Evolutionary conservation across 2,113 vertebrate species (phyloP), one percentile per base, ranked within the genome.

Genomic region (Acrocephalus kingi): DNA sequence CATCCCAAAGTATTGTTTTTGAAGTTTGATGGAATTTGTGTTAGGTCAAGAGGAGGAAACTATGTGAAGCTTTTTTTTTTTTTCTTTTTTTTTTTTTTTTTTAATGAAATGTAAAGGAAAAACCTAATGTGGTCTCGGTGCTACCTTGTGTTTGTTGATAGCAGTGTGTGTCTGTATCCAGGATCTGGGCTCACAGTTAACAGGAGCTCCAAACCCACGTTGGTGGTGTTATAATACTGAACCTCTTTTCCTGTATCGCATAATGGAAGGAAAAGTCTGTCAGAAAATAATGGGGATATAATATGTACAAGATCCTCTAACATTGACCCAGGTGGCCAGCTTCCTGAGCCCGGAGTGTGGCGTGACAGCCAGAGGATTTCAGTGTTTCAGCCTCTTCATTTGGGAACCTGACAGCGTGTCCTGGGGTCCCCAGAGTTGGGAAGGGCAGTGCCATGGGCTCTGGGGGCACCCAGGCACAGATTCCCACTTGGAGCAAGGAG

Each of bases 1-100:
- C 96, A 98, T 97, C 97, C 94, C 97, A 96, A 97, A 97, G 97
- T 98, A 98, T 98, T 98, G 98, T 98, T 98, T 98, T 97, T 98
- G 97, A 98, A 98, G 97, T 98, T 98, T 97, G 97, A 96, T 98
- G 98, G 98, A 98, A 98, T 98, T 98, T 95, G 96, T 97, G 97
- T 97, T 97, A 98, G 97, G 97, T 97, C 97, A 98, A 98, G 97
- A 92, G 97, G 97, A 98, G 98, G 98, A 98, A 98, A 96, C 97
- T 94, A 96, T 92, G 96, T 94, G 97, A 97, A 96, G 89, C 15
- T 52, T 88, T 91, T 75, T 74, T 81, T 54, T 73, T 90, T 83
- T 15, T n/a, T n/a, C n/a, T n/a, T 23, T n/a, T 33, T 19, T 73
- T n/a, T 17, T 2, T 45, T 35, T 30, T 81, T 31, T 2, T 9